phyloP scores from a whole-genome alignment of 1,140 invertebrate genomes.

The Tetramorium alpestre region DNA sequence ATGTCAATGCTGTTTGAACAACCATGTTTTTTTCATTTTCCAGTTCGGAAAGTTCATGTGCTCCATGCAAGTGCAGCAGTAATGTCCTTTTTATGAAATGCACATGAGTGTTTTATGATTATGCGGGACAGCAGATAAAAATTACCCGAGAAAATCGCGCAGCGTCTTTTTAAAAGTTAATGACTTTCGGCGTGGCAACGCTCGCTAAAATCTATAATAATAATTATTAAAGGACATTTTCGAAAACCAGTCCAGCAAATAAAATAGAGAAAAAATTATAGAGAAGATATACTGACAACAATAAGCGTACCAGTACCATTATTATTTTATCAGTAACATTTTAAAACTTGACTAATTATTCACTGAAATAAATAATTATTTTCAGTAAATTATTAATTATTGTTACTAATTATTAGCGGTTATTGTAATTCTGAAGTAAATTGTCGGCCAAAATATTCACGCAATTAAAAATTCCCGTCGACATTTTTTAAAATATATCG shows the following conservation, averaged over 20 bases:
- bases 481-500: neutral
- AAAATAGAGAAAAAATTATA: slow-evolving; percentile 25
- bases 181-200: neutral
- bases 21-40: neutral
- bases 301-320: neutral
- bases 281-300: neutral
- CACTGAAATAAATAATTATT: neutral
- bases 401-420: neutral
- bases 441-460: neutral
- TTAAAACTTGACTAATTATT: neutral
- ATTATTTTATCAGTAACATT: neutral
- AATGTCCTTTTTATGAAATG: slow-evolving; percentile 47
- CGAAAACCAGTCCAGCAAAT: neutral
- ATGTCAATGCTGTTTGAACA: neutral
- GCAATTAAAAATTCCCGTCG: neutral
- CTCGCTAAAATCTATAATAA: neutral
- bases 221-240: slow-evolving; percentile 40
- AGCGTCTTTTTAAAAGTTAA: slow-evolving; percentile 14
- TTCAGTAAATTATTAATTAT: neutral
- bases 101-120: slow-evolving; percentile 1
- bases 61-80: neutral
- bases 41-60: neutral
- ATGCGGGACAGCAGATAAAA: slow-evolving; percentile 8
- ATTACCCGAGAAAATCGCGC: slow-evolving; percentile 4
- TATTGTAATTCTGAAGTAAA: neutral